These are phyloP conservation scores for Lamprologus tigripictilis DNA, from an alignment of 2,113 vertebrate genomes.

Conservation along the genomic window DNA sequence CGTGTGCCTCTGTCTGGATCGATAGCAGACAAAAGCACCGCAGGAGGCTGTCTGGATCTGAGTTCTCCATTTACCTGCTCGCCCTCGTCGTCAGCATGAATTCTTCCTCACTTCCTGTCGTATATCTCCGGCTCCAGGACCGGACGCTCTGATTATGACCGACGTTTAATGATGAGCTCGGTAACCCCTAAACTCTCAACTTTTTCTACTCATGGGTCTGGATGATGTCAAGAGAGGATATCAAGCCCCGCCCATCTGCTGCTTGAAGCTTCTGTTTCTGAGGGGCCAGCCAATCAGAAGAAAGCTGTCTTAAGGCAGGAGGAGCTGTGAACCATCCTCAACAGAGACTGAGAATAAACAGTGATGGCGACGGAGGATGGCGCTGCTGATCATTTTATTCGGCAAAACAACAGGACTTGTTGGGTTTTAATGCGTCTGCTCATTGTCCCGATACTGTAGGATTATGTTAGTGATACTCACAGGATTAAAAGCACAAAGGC, in stretches of 20 bases:
- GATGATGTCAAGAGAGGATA: not conserved
- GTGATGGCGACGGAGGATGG: not conserved
- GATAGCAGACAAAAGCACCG: slow-evolving; percentile 16
- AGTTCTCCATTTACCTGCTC: not conserved
- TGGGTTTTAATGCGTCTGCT: not conserved
- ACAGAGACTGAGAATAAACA: not conserved
- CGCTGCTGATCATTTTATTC: not conserved
- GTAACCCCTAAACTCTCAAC: not conserved
- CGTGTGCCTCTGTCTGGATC: not conserved
- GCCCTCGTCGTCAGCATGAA: not conserved
- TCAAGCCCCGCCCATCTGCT: not conserved
- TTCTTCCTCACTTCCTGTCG: not conserved
- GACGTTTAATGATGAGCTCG: not conserved
- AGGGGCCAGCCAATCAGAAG: not conserved
- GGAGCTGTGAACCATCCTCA: not conserved
- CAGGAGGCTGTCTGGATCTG: slow-evolving; percentile 22
- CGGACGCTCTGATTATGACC: not conserved
- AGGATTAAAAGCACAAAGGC: not conserved
- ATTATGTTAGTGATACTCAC: accelerated
- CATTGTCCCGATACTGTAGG: not conserved
- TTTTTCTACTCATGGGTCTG: not conserved
- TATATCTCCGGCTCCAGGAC: accelerated
- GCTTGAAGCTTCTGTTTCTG: not conserved
- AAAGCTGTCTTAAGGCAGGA: not conserved
- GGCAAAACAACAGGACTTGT: accelerated